A percentile compares a stretch with the other conserved stretches of the same genome.
Evolutionary conservation across 2,888 invertebrate species (phyloP).

Genomic region (Eupithecia subfuscata): DNA sequence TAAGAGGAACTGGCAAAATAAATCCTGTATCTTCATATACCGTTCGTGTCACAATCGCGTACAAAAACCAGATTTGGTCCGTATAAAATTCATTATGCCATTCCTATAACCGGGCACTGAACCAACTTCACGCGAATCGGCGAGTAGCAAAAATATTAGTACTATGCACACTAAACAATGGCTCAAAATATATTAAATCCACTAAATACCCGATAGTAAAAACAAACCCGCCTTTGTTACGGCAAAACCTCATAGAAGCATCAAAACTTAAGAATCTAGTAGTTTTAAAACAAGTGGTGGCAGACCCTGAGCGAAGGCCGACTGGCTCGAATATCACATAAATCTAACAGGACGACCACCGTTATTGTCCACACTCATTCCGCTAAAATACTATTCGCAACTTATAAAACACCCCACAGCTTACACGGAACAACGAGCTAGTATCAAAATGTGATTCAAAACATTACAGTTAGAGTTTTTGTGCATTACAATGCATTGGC

Average conservation of each 20-base stretch:
- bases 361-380: slow-evolving; percentile 80
- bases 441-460: slow-evolving; percentile 75
- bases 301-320: slow-evolving; percentile 51
- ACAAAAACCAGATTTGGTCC: slow-evolving; percentile 76
- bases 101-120: slow-evolving; percentile 78
- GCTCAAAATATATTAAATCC: slow-evolving; percentile 79
- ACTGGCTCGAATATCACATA: slow-evolving; percentile 70
- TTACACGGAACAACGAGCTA: slow-evolving; percentile 55
- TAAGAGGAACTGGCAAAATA: slow-evolving; percentile 84
- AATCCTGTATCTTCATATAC: slow-evolving; percentile 74
- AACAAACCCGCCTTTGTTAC: slow-evolving; percentile 63
- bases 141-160: slow-evolving; percentile 82
- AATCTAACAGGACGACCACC: slow-evolving; percentile 68
- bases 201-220: slow-evolving; percentile 78
- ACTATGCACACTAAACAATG: slow-evolving; percentile 78
- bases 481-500: slow-evolving; percentile 66
- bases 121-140: slow-evolving; percentile 62
- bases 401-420: slow-evolving; percentile 61
- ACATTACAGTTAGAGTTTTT: slow-evolving; percentile 68
- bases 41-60: slow-evolving; percentile 62
- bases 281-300: slow-evolving; percentile 68
- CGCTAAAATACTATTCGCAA: slow-evolving; percentile 75
- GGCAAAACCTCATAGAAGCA: slow-evolving; percentile 73
- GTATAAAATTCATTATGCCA: slow-evolving; percentile 77
- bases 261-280: slow-evolving; percentile 75